These are phyloP conservation scores for Pristiophorus japonicus DNA, from an alignment of 2,113 vertebrate genomes.

Conservation along the genomic window DNA sequence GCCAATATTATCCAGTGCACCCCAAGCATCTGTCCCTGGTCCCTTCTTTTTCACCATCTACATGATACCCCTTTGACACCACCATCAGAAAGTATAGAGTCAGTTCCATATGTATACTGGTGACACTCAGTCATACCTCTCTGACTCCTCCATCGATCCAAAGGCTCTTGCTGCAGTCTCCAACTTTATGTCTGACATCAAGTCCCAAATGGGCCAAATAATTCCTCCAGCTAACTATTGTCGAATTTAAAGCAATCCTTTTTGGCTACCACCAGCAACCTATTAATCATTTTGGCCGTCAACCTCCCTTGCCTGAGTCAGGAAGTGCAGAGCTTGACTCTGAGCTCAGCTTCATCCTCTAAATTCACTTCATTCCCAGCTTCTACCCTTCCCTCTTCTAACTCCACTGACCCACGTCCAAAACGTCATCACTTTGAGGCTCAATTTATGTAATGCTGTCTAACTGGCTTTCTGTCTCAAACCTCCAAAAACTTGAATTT, in stretches of 20 bases:
- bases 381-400: neutral
- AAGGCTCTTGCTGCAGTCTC: neutral
- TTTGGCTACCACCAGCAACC: neutral
- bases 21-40: neutral
- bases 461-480: neutral
- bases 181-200: neutral
- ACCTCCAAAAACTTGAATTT: neutral
- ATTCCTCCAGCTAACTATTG: conserved; percentile 23
- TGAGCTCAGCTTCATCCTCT: neutral
- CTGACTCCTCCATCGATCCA: neutral
- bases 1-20: neutral
- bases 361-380: neutral
- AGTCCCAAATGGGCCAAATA: neutral
- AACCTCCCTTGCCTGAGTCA: neutral
- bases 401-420: neutral
- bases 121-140: neutral
- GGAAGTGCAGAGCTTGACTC: neutral
- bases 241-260: neutral
- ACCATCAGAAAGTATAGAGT: neutral
- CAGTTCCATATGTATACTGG: neutral
- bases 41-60: neutral
- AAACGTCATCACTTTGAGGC: neutral
- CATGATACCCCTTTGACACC: too few species aligned
- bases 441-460: neutral
- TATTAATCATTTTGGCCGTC: neutral